Percentiles rank a stretch among this genome's conserved stretches.
Evolutionary conservation across 2,113 vertebrate genomes (phyloP).

Genomic region (Ia io): DNA sequence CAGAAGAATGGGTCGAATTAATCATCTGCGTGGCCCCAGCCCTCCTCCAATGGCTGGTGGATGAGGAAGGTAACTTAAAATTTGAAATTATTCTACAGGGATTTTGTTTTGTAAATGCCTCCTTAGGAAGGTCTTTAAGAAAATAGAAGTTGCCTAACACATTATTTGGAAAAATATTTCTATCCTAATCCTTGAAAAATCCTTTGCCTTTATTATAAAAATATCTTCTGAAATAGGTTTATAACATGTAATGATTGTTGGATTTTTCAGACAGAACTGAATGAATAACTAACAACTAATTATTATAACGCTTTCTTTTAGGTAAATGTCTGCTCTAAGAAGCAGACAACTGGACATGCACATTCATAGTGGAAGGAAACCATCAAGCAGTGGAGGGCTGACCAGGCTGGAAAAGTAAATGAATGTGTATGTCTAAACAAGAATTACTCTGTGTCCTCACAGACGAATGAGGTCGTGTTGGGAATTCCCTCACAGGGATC

Average conservation of each 20-base stretch:
- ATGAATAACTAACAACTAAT: slow-evolving; percentile 4
- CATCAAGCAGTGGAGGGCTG: slow-evolving; percentile 55
- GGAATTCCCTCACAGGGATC: slow-evolving; percentile 94
- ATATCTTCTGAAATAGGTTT: slow-evolving; percentile 4
- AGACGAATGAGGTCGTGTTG: slow-evolving; percentile 90
- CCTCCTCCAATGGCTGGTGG: slow-evolving; percentile 97
- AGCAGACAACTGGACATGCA: slow-evolving; percentile 86
- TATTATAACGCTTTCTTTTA: slow-evolving; percentile 69
- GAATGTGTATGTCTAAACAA: slow-evolving; percentile 75
- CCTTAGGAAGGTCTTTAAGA: not conserved
- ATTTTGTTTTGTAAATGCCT: slow-evolving; percentile 34
- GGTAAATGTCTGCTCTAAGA: slow-evolving; percentile 93
- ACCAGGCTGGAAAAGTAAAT: slow-evolving; percentile 51
- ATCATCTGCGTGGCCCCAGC: slow-evolving; percentile 87
- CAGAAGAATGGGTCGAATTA: slow-evolving; percentile 94
- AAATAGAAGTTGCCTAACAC: not conserved
- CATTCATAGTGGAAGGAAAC: slow-evolving; percentile 66
- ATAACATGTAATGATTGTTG: not conserved
- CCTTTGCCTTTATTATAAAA: not conserved
- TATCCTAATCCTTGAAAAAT: not conserved
- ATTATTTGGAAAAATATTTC: slow-evolving; percentile 18
- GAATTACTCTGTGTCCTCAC: slow-evolving; percentile 87
- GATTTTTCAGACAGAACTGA: not conserved
- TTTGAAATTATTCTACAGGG: slow-evolving; percentile 15
- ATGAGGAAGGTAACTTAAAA: slow-evolving; percentile 95